Conservation (phyloP, 2,113 vertebrate genomes). For the Gobiocypris rarus region DNA sequence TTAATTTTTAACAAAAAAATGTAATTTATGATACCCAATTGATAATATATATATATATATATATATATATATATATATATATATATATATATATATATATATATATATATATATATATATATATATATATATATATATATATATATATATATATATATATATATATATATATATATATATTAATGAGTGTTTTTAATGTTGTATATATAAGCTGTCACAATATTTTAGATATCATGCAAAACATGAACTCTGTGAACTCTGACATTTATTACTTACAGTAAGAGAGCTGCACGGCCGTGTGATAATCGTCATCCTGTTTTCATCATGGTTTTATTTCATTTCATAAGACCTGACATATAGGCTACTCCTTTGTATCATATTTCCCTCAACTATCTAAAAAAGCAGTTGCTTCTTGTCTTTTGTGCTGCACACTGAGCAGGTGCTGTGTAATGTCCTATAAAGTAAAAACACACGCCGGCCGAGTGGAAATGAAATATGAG, state of each 20-base stretch:
- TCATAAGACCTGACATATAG: not conserved
- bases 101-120: no score
- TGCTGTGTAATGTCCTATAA: not conserved
- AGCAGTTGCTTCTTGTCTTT: not conserved
- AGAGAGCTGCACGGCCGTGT: not conserved
- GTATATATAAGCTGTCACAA: not conserved
- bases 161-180: no score
- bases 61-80: no score
- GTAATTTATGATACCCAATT: no score
- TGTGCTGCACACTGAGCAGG: not conserved
- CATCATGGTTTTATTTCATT: not conserved
- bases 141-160: no score
- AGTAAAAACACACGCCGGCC: not conserved
- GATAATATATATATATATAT: no score
- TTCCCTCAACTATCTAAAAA: not conserved
- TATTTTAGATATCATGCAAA: no score
- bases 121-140: no score
- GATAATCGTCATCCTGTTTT: not conserved
- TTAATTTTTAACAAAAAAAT: no score
- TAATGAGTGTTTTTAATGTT: no score
- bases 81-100: no score
- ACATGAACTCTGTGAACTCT: not conserved
- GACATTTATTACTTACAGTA: not conserved
- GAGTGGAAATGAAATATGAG: conserved; percentile 46
- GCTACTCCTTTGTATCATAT: not conserved